A percentile compares a stretch with the other conserved stretches of the same genome.
Evolutionary conservation across 2,797 vertebrate genomes (phyloP).

Genomic region (Scolopax bukidnonensis): DNA sequence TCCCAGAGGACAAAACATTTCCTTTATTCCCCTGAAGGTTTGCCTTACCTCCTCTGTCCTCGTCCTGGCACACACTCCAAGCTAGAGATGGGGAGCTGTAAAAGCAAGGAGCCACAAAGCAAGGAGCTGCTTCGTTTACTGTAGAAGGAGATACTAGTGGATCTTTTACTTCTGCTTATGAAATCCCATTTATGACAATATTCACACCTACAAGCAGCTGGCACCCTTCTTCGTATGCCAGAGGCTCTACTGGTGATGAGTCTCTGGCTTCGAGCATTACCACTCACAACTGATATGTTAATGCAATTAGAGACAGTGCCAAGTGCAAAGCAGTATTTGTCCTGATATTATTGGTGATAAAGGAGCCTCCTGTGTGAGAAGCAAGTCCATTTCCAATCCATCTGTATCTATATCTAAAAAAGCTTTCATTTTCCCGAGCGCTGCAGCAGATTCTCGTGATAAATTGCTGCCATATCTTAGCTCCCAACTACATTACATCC

Average conservation of each 20-base stretch:
- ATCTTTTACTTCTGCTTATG: slow-evolving; percentile 8
- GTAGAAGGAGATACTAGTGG: not conserved
- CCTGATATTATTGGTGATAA: slow-evolving; percentile 42
- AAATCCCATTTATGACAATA: slow-evolving; percentile 1
- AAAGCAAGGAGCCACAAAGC: not conserved
- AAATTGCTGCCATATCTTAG: slow-evolving; percentile 54
- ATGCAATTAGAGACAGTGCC: slow-evolving; percentile 7
- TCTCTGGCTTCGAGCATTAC: slow-evolving; percentile 12
- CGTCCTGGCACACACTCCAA: accelerated
- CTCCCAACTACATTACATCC: slow-evolving; percentile 61
- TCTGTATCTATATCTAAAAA: slow-evolving; percentile 54
- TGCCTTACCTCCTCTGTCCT: not conserved
- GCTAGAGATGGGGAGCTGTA: not conserved
- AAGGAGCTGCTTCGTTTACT: not conserved
- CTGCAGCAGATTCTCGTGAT: slow-evolving; percentile 15
- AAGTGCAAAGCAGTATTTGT: slow-evolving; percentile 45
- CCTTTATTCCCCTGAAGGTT: not conserved
- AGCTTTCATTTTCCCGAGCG: not conserved
- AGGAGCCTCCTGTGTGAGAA: slow-evolving; percentile 51
- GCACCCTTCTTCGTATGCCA: not conserved
- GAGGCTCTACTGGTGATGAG: slow-evolving; percentile 31
- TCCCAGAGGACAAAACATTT: not conserved
- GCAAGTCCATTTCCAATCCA: slow-evolving; percentile 41
- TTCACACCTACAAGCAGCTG: slow-evolving; percentile 64
- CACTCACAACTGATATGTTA: slow-evolving; percentile 26